A percentile compares a stretch with the other conserved stretches of the same genome.
Evolutionary conservation across 2,113 vertebrate species (phyloP).

Genomic region (Mionectes macconnelli): DNA sequence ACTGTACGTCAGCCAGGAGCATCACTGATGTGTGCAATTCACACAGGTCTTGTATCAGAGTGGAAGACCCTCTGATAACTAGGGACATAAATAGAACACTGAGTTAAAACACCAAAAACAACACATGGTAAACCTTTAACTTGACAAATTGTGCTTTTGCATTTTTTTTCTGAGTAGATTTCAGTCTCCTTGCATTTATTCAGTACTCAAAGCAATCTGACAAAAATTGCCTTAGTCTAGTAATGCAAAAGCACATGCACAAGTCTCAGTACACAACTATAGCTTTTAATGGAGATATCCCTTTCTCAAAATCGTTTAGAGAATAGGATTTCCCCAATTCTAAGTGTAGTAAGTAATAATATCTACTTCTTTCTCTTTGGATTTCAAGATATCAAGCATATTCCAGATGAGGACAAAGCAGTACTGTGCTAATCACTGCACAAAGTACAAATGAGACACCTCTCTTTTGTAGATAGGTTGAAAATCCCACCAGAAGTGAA

Average conservation of each 20-base stretch:
- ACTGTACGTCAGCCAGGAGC: neutral
- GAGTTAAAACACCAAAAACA: neutral
- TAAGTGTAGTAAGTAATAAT: neutral
- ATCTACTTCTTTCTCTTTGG: neutral
- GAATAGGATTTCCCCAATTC: neutral
- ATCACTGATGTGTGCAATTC: neutral
- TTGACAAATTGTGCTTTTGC: neutral
- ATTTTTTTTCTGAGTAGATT: neutral
- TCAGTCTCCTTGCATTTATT: neutral
- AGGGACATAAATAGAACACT: neutral
- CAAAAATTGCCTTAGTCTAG: neutral
- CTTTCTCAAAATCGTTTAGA: neutral
- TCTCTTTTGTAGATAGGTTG: neutral
- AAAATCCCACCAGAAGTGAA: neutral
- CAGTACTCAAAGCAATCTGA: neutral
- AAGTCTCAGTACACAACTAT: neutral
- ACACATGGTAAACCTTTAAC: neutral
- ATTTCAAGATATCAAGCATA: neutral
- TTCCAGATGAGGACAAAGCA: neutral
- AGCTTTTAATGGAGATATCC: neutral
- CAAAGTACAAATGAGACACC: neutral
- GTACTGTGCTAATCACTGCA: neutral
- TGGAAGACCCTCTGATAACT: neutral
- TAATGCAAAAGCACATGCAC: neutral
- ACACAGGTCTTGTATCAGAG: neutral